Evolutionary conservation across 2,888 invertebrate species (phyloP), one percentile per base, ranked within the genome.

Genomic region (Amorpha juglandis): DNA sequence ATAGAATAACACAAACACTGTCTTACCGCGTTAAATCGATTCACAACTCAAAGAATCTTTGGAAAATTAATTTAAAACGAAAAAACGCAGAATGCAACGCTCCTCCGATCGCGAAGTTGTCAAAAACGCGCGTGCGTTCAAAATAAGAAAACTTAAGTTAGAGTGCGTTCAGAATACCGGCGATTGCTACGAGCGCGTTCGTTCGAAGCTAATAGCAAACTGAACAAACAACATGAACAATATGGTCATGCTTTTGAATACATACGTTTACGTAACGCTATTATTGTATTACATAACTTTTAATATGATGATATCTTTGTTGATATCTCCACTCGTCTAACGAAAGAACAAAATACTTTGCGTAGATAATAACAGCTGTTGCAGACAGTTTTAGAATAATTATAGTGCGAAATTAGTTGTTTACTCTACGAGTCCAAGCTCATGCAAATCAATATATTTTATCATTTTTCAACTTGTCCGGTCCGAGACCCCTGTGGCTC

Each of bases 81-180:
- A 64, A 64, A 33, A 47, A 53, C 42, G 33, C 19, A 21, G 14
- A 64, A 7, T 47, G 53, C 16, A 53, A 47, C 47, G 42, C 27
- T 55, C 27, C 53, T 6, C 33, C 53, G 72, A 71, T 69, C 71
- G 72, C 70, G 74, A 72, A 79, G 74, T 75, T 84, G 83, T 81
- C 84, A 81, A 73, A 76, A 73, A 70, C 76, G 77, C 76, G 75
- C 82, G 76, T 72, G 72, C 84, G 86, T 84, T 84, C 82, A 67
- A 75, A 81, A 79, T 74, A 81, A 79, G 63, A 14, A 65, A 66
- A 66, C 33, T 51, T n/a, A 50, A 50, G n/a, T 38, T 48, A 21
- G 45, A 45, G 27, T 72, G 58, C 76, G 78, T 77, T 77, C 75
- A 67, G 68, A 76, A 75, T 70, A 66, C 27, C 12, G 14, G 7